Evolutionary conservation across 2,113 vertebrate genomes (phyloP).

Genomic region (Oryzias javanicus): DNA sequence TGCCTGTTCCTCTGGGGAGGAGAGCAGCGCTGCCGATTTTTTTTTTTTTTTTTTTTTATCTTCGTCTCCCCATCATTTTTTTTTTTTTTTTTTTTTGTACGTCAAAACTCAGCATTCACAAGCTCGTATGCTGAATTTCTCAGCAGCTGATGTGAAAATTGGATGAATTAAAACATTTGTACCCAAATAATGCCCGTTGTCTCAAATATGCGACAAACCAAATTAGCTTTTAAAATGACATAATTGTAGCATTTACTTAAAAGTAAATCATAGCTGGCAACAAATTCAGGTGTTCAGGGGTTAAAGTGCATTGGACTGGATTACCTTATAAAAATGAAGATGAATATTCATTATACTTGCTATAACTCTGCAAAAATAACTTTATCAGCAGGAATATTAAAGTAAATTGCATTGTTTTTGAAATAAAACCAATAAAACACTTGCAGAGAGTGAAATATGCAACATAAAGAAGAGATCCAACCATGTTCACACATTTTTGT

Average conservation of each 20-base stretch:
- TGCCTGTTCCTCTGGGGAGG: constrained; percentile 33
- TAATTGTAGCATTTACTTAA: too few species aligned
- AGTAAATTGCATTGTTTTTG: not conserved
- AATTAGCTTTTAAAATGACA: too few species aligned
- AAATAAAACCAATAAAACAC: not conserved
- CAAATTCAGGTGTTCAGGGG: too few species aligned
- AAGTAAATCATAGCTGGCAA: too few species aligned
- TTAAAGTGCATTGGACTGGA: not conserved
- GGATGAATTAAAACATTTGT: not conserved
- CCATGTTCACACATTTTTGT: constrained; percentile 16
- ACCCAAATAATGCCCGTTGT: not conserved
- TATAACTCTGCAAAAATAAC: not conserved
- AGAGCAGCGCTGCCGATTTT: constrained; percentile 25
- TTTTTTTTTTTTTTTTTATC: constrained; percentile 13
- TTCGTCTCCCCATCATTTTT: constrained; percentile 8
- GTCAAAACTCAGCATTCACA: constrained; percentile 25
- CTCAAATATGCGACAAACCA: too few species aligned
- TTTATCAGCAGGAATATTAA: not conserved
- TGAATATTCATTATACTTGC: not conserved
- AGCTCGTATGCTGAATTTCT: constrained; percentile 1
- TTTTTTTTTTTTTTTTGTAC: constrained; percentile 25
- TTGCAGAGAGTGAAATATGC: not conserved
- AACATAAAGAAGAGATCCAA: too few species aligned
- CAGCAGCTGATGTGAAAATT: not conserved
- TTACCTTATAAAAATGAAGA: not conserved